Base-by-base conservation (phyloP, 2,113 vertebrate genomes). In the Ptilonorhynchus violaceus region DNA sequence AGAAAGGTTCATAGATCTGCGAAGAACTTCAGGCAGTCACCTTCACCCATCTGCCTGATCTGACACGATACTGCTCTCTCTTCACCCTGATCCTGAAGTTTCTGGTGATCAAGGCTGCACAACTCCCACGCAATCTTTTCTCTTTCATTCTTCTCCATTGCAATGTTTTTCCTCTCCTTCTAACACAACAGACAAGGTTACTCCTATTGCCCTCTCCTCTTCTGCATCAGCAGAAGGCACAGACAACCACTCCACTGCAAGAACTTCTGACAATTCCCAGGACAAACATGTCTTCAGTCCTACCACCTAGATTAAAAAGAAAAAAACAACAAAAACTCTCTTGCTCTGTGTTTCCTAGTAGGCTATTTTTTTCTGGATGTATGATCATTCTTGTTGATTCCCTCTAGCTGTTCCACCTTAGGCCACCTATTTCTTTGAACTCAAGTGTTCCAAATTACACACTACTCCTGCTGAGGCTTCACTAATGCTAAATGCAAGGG, bases 1-100 rank as follows among this genome's bases (percentile, higher is more conserved):
- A 22, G 10, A 69, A 50, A 30, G 19, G 19, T 37, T 76, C 9
- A 20, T 0, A 75, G 47, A 72, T 17, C 7, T 31, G 13, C 0
- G 1, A 44, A 44, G 52, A 85, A 73, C 62, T 67, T 67, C 10
- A 63, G 13, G 66, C 27, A 44, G 55, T 8, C 25, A 31, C 14
- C 23, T 37, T 55, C 52, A 72, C 21, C 41, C 9, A 44, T 9
- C 66, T 59, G 35, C 27, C 89, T 44, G 39, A 59, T 7, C 13
- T 27, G 44, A 76, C 22, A n/a, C 0, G 5, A 15, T 5, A 62
- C 13, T 5, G 3, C 12, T 16, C 6, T 42, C 5, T 17, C 5
- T n/a, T 59, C 47, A 44, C 37, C 18, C 39, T 5, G 9, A 77
- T 37, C 33, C 55, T n/a, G 11, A 64, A n/a, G 46, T 20, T 49